phyloP scores from a whole-genome alignment of 1,140 invertebrate genomes.

The Phenacoccus solenopsis region DNA sequence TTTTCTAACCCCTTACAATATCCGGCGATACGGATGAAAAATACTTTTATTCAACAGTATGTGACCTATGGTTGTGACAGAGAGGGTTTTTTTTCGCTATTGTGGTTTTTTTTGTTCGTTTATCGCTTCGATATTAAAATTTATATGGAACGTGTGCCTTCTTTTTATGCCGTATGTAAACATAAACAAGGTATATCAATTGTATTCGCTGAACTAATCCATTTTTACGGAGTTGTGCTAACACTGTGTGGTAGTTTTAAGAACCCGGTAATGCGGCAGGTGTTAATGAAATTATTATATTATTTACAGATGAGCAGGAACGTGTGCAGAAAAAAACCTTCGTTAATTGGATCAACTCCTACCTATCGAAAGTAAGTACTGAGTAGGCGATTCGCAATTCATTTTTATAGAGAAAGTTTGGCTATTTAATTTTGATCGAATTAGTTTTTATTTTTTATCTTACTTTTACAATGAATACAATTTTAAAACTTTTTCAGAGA shows the following conservation, averaged over 20 bases:
- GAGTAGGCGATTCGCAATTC: too few species aligned
- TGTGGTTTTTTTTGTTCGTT: slow-evolving; percentile 28
- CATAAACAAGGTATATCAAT: slow-evolving; percentile 32
- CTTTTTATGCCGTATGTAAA: slow-evolving; percentile 6
- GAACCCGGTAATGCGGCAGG: not conserved
- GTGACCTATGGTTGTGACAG: slow-evolving; percentile 5
- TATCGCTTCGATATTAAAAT: not conserved
- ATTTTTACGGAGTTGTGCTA: not conserved
- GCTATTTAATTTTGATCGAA: too few species aligned
- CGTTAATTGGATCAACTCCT: slow-evolving; percentile 98
- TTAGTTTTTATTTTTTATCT: too few species aligned
- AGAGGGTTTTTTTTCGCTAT: not conserved
- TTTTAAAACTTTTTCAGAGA: too few species aligned
- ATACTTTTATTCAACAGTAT: slow-evolving; percentile 14
- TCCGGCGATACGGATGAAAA: slow-evolving; percentile 9
- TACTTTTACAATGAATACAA: too few species aligned
- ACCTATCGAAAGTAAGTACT: slow-evolving; percentile 83
- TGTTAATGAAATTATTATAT: slow-evolving; percentile 26
- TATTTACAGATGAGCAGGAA: slow-evolving; percentile 93
- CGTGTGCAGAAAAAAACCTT: slow-evolving; percentile 98
- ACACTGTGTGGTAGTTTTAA: too few species aligned
- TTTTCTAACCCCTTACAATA: slow-evolving; percentile 14
- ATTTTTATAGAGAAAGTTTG: too few species aligned
- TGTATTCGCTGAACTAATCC: slow-evolving; percentile 5
- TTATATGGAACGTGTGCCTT: slow-evolving; percentile 11